These are phyloP conservation scores for Spodoptera littoralis DNA, from an alignment of 2,888 invertebrate genomes.

Conservation along the genomic window DNA sequence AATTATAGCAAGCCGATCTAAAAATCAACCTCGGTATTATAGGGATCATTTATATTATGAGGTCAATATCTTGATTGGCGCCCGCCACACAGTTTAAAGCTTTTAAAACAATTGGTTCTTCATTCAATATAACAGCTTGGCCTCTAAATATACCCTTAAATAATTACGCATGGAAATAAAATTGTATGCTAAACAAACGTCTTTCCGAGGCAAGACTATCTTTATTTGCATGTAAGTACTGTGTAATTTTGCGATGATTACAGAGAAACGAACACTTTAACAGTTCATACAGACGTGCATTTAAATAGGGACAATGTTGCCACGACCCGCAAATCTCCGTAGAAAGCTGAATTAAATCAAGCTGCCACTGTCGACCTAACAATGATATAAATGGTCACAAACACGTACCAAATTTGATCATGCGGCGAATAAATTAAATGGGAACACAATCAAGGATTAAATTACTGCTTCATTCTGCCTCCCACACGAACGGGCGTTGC, in stretches of 20 bases:
- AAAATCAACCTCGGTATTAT: conserved; percentile 77
- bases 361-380: conserved; percentile 68
- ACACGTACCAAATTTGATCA: conserved; percentile 86
- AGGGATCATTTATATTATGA: conserved; percentile 72
- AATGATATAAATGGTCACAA: conserved; percentile 83
- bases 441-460: conserved; percentile 88
- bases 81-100: conserved; percentile 69
- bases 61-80: conserved; percentile 76
- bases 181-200: conserved; percentile 56
- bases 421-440: conserved; percentile 86
- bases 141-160: conserved; percentile 54
- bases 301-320: conserved; percentile 63
- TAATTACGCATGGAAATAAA: conserved; percentile 67
- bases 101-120: conserved; percentile 65
- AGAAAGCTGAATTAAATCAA: conserved; percentile 73
- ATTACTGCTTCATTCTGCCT: conserved; percentile 86
- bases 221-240: conserved; percentile 57
- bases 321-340: conserved; percentile 61
- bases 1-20: conserved; percentile 78
- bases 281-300: conserved; percentile 45
- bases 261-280: conserved; percentile 47
- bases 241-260: conserved; percentile 63
- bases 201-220: conserved; percentile 54
- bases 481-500: conserved; percentile 81
- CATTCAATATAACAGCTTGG: conserved; percentile 57